phyloP scores from a whole-genome alignment of 2,113 vertebrate genomes.

The Machaerirhynchus nigripectus region DNA sequence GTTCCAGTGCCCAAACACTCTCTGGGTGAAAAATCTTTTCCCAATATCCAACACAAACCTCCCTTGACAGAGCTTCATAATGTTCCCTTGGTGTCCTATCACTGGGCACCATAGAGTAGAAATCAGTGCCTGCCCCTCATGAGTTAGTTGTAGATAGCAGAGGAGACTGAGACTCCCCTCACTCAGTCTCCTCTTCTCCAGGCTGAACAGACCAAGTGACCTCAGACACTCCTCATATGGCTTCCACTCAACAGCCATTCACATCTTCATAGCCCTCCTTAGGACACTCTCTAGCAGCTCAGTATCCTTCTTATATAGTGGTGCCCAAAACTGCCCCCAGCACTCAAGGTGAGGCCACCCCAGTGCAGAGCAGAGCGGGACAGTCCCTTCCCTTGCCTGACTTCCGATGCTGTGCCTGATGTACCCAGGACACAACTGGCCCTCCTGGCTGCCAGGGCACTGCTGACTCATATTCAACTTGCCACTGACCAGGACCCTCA shows the following conservation, averaged over 20 bases:
- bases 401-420: not conserved
- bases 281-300: not conserved
- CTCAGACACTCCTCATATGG: not conserved
- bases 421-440: rapidly evolving
- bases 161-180: no score
- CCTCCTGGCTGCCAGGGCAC: not conserved
- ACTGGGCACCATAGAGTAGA: not conserved
- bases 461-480: not conserved
- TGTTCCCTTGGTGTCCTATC: not conserved
- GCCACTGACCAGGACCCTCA: rapidly evolving
- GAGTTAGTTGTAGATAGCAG: not conserved
- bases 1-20: not conserved
- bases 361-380: not conserved
- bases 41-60: not conserved
- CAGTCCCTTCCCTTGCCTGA: not conserved
- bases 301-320: not conserved
- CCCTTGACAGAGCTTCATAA: not conserved
- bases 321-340: not conserved
- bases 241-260: not conserved
- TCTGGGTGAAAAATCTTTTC: not conserved
- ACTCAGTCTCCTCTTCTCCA: not conserved
- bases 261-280: not conserved
- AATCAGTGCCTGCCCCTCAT: not conserved
- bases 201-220: not conserved
- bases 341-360: rapidly evolving